Evolutionary conservation across 2,797 vertebrate species (phyloP), one percentile per base, ranked within the genome.

Genomic region (Anguilla pacifica): DNA sequence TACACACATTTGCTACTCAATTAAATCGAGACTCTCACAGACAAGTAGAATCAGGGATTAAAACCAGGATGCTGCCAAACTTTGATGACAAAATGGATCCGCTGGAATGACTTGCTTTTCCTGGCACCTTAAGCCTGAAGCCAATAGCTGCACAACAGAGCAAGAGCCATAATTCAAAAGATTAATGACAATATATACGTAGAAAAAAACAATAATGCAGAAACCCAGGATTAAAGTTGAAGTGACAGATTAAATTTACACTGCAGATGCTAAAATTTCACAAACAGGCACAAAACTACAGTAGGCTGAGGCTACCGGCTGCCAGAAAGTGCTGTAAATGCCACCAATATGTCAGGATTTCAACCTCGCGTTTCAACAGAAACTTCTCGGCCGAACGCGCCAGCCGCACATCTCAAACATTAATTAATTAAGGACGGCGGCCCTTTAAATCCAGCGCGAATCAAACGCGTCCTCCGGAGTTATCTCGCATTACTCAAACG

Each of bases 341-440:
- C 88, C 85, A 93, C 91, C 92, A 91, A 92, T 90, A 90, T 91
- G 90, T 91, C 90, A 93, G 85, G 90, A 94, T 86, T 92, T 89
- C 86, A 93, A 90, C 87, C 85, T 90, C 85, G 85, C 88, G 88
- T 90, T 88, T 90, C 88, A 87, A 89, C 6, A 57, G 59, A 91
- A 61, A 92, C 22, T 88, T 90, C 91, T 92, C 89, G 53, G 61
- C 85, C 91, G 91, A 84, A 92, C 86, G 90, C 90, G 91, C 93
- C 88, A 93, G 43, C 49, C 25, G 79, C 79, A 51, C 10, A 13
- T 19, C 79, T 92, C 93, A 89, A 93, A 92, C 89, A 89, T 85
- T 90, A 39, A 93, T 90, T 93, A 92, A 93, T 3, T 43, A 88
- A 92, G 25, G 53, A 57, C 53, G 10, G 83, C 15, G 53, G 49